Conservation (phyloP, 2,888 invertebrate genomes). For the Dexiosoma caninum region DNA sequence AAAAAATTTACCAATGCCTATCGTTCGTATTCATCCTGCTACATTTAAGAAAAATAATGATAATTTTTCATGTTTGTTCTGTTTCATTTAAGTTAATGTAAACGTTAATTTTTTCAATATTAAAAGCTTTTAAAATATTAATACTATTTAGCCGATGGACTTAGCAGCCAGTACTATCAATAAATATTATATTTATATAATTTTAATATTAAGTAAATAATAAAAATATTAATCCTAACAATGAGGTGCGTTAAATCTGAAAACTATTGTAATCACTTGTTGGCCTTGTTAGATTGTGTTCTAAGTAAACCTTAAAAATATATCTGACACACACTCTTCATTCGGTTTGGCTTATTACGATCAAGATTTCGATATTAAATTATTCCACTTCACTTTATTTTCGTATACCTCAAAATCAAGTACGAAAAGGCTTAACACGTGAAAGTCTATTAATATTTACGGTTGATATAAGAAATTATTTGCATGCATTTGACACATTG, state of each 20-base stretch:
- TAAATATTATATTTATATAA: too few relatives aligned
- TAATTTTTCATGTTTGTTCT: background rate
- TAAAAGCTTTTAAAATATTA: background rate
- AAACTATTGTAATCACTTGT: slow-evolving; percentile 38
- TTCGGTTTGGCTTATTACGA: slow-evolving; percentile 21
- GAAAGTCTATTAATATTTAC: slow-evolving; percentile 45
- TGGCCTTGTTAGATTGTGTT: slow-evolving; percentile 7
- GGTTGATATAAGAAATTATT: slow-evolving; percentile 39
- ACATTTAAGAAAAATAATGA: too few relatives aligned
- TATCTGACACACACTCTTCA: slow-evolving; percentile 36
- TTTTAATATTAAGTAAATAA: too few relatives aligned
- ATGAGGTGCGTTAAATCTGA: too few relatives aligned
- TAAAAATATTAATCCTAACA: too few relatives aligned
- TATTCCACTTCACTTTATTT: background rate
- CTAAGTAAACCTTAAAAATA: slow-evolving; percentile 3
- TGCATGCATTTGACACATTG: slow-evolving; percentile 53
- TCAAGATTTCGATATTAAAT: slow-evolving; percentile 16
- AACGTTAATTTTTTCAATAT: background rate
- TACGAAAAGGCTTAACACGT: slow-evolving; percentile 56
- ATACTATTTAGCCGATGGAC: too few relatives aligned
- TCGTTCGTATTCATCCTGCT: background rate
- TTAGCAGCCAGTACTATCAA: too few relatives aligned
- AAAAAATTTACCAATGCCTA: background rate
- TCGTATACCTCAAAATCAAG: slow-evolving; percentile 33
- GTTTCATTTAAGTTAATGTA: background rate